These are phyloP conservation scores for Harmothoe impar DNA, from an alignment of 2,888 invertebrate genomes.

Conservation along the genomic window DNA sequence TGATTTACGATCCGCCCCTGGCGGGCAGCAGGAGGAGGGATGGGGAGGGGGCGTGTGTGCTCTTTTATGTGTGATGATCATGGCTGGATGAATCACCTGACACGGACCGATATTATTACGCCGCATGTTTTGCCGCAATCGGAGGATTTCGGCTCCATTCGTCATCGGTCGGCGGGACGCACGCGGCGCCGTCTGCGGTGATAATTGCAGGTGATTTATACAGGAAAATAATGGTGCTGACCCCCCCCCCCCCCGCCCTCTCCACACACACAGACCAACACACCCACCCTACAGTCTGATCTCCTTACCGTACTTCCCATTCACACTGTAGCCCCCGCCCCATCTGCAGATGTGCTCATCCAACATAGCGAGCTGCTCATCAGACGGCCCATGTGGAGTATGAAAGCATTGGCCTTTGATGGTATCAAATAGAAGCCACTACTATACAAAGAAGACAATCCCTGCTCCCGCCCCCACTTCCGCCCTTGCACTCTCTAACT, in stretches of 20 bases:
- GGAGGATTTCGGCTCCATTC: conserved; percentile 13
- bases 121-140: conserved; percentile 31
- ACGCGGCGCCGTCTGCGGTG: neutral
- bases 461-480: too few relatives aligned
- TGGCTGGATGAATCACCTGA: conserved; percentile 52
- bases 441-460: too few relatives aligned
- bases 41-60: neutral
- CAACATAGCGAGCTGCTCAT: too few relatives aligned
- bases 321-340: neutral
- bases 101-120: conserved; percentile 18
- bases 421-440: too few relatives aligned
- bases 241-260: neutral
- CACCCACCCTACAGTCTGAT: neutral
- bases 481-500: too few relatives aligned
- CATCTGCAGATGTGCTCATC: too few relatives aligned
- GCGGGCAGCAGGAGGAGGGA: neutral
- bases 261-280: neutral
- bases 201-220: conserved; percentile 56
- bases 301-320: neutral
- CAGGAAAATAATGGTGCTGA: conserved; percentile 30
- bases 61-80: conserved; percentile 52
- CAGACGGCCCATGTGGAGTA: too few relatives aligned
- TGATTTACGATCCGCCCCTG: conserved; percentile 3
- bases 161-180: conserved; percentile 9
- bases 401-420: too few relatives aligned